A percentile compares a stretch with the other conserved stretches of the same genome.
Evolutionary conservation across 1,140 invertebrate genomes (phyloP).

Genomic region (Nasonia vitripennis): DNA sequence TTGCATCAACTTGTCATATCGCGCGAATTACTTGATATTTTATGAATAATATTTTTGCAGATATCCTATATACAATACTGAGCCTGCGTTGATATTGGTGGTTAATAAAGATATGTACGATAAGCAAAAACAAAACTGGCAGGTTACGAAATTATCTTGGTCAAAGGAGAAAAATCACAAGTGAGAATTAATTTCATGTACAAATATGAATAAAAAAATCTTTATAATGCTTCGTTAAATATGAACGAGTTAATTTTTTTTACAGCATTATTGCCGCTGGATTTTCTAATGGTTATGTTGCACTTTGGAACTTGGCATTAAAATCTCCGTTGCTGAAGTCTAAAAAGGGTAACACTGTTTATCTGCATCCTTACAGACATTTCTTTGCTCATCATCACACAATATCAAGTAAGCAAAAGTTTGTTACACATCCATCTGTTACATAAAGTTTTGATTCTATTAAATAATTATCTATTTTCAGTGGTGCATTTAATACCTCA

Average conservation of each 20-base stretch:
- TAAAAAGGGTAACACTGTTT: constrained; percentile 65
- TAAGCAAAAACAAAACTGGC: constrained; percentile 64
- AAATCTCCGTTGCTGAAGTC: constrained; percentile 75
- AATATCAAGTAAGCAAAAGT: constrained; percentile 64
- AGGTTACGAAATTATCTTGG: constrained; percentile 73
- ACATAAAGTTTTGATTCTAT: neutral
- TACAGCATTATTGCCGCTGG: constrained; percentile 77
- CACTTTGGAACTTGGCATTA: constrained; percentile 76
- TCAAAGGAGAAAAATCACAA: constrained; percentile 69
- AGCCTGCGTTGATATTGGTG: constrained; percentile 69
- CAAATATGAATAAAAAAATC: neutral
- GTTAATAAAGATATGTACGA: constrained; percentile 61
- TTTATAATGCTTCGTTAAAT: neutral
- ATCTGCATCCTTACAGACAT: constrained; percentile 68
- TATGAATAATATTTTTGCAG: constrained; percentile 48
- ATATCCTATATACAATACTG: constrained; percentile 68
- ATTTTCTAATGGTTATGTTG: constrained; percentile 80
- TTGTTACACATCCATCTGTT: constrained; percentile 2
- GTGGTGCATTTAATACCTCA: constrained; percentile 70
- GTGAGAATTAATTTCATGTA: constrained; percentile 53
- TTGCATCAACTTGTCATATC: neutral
- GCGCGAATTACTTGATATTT: constrained; percentile 26
- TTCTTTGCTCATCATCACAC: constrained; percentile 73
- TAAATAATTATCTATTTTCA: constrained; percentile 47
- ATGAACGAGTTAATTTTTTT: constrained; percentile 26